Evolutionary conservation across 2,888 invertebrate genomes (phyloP).

Genomic region (Tetropium fuscum): DNA sequence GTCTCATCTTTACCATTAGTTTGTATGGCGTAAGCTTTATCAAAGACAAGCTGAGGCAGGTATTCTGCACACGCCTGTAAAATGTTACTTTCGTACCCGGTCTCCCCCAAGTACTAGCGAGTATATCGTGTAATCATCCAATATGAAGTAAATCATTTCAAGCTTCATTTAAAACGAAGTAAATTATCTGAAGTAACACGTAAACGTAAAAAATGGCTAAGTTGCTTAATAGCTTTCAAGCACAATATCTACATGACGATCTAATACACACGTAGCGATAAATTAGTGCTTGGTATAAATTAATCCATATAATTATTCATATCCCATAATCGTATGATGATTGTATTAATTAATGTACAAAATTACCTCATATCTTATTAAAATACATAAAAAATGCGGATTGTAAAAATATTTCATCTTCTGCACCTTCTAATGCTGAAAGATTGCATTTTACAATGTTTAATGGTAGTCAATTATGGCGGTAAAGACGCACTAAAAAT

Average conservation of each 20-base stretch:
- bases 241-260: background rate
- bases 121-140: background rate
- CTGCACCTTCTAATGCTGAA: conserved; percentile 15
- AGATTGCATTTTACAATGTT: conserved; percentile 27
- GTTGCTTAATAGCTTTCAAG: background rate
- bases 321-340: conserved; percentile 41
- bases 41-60: too few relatives aligned
- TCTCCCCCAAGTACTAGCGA: background rate
- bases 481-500: background rate
- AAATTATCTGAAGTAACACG: background rate
- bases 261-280: conserved; percentile 27
- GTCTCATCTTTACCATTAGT: too few relatives aligned
- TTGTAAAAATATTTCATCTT: conserved; percentile 26
- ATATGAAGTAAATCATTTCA: background rate
- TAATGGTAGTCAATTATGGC: conserved; percentile 20
- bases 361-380: conserved; percentile 50
- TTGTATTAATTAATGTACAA: conserved; percentile 49
- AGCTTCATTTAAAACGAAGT: background rate
- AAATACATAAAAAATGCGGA: conserved; percentile 40
- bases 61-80: background rate
- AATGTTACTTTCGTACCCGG: background rate
- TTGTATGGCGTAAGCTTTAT: too few relatives aligned
- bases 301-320: conserved; percentile 37
- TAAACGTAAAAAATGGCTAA: too few relatives aligned
- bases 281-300: conserved; percentile 36